Evolutionary conservation across 2,797 vertebrate species (phyloP), one percentile per base, ranked within the genome.

Genomic region (Catostomus latipinnis): DNA sequence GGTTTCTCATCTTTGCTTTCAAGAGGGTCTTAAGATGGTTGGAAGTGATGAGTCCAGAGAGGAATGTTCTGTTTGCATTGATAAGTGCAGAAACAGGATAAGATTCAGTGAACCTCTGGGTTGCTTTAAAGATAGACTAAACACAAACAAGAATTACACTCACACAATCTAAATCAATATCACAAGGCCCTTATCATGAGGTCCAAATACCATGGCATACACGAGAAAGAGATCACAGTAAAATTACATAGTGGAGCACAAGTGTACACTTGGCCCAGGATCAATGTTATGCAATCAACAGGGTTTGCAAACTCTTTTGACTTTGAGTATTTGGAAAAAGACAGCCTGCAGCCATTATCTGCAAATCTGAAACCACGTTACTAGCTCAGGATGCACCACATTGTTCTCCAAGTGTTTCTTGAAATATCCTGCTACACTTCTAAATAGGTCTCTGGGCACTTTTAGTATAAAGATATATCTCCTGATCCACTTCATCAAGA

Each of bases 21-120:
- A 68, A 57, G 16, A 57, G 54, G 8, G 5, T 18, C 54, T 54
- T 48, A 69, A 53, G 34, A 69, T 62, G 75, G 81, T 56, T 63
- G 66, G 62, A 52, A 79, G 58, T 77, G 87, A 56, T 77, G 69
- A 73, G 75, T 14, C 6, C 76, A 78, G 61, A 63, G 49, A 76
- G 75, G 81, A 86, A 63, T 34, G 6, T 16, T 57, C 43, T 82
- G 61, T 88, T 88, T 84, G 76, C 48, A 52, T 78, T 54, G 85
- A 34, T 82, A 54, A 82, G 63, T 78, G 79, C 83, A 77, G 46
- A 81, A 58, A 3, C 1, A n/a, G 65, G 11, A 9, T 9, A 56
- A 5, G n/a, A 43, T 45, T 70, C 70, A 50, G 57, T 53, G 56
- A 18, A 70, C 13, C 66, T 8, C 67, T 53, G 56, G 8, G 48